Evolutionary conservation across 2,888 invertebrate species (phyloP).

Genomic region (Gastrophysa polygoni): DNA sequence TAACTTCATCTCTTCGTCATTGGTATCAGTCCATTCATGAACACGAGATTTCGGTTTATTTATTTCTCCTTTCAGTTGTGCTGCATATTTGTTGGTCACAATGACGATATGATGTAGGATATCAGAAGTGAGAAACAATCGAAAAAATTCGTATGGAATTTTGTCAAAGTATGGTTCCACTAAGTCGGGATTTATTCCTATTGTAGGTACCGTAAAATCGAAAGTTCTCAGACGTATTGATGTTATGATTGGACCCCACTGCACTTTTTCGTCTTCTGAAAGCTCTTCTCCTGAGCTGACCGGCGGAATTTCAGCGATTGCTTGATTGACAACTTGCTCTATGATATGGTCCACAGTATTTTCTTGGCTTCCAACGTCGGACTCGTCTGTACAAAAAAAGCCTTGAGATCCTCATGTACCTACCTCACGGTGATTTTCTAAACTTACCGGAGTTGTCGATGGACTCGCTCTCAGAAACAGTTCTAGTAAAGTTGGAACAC

Average conservation of each 20-base stretch:
- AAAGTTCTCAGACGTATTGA: slow-evolving; percentile 9
- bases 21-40: no score
- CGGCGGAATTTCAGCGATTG: slow-evolving; percentile 8
- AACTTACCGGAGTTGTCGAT: slow-evolving; percentile 11
- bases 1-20: no score
- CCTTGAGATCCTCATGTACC: slow-evolving; percentile 6
- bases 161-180: slow-evolving; percentile 15
- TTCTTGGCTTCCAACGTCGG: slow-evolving; percentile 11
- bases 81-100: no score
- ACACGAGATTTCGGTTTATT: no score
- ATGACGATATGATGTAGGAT: slow-evolving; percentile 11
- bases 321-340: slow-evolving; percentile 13
- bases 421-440: slow-evolving; percentile 5
- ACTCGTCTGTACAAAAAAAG: slow-evolving; percentile 13
- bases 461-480: slow-evolving; percentile 7
- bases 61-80: no score
- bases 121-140: slow-evolving; percentile 11
- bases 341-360: slow-evolving; percentile 15
- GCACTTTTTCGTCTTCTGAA: slow-evolving; percentile 11
- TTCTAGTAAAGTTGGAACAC: slow-evolving; percentile 9
- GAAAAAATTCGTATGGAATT: slow-evolving; percentile 17
- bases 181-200: slow-evolving; percentile 15
- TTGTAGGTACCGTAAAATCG: slow-evolving; percentile 14
- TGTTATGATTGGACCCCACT: slow-evolving; percentile 15
- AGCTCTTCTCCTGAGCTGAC: slow-evolving; percentile 13